Evolutionary conservation across 2,797 vertebrate species (phyloP), one percentile per base, ranked within the genome.

Genomic region (Carapus acus): DNA sequence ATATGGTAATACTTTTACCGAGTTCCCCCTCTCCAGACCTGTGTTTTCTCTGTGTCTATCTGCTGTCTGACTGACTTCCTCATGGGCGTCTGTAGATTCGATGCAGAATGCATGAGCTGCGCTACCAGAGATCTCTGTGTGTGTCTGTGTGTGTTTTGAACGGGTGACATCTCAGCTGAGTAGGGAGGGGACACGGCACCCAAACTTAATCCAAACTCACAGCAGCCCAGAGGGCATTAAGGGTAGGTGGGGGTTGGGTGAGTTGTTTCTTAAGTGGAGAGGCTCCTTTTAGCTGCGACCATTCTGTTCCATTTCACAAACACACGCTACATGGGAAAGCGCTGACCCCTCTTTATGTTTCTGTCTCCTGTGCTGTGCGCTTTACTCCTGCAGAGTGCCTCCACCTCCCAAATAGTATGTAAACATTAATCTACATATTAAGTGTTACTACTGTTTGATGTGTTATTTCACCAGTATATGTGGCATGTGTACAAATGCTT

Each of bases 121-220:
- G 19, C 40, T 37, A 14, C 37, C 62, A 49, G 54, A 13, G 31
- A 8, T 33, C 31, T 16, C 54, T 51, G 58, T 59, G 55, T 33
- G 39, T 36, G 15, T 37, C 34, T 24, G n/a, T 58, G 52, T 19
- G 51, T 75, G 63, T 54, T 67, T 67, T 51, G 58, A 43, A 60
- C 63, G 62, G 55, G 51, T 66, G 61, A 61, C 27, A 43, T 43
- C 36, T 2, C 20, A 34, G 49, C 58, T 65, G 15, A 11, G 49
- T 38, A 62, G 71, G 74, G 69, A 79, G 77, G 72, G 66, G 60
- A 74, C 69, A 61, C 33, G 54, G 74, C 82, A 79, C 74, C 82
- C 80, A 83, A 83, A 83, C 85, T 83, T 85, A 85, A 84, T 84
- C 80, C 79, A 84, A 82, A 82, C 78, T 80, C 82, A 79, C 76